These are phyloP conservation scores for Lacanobia oleracea DNA, from an alignment of 2,888 invertebrate species.

Conservation along the genomic window DNA sequence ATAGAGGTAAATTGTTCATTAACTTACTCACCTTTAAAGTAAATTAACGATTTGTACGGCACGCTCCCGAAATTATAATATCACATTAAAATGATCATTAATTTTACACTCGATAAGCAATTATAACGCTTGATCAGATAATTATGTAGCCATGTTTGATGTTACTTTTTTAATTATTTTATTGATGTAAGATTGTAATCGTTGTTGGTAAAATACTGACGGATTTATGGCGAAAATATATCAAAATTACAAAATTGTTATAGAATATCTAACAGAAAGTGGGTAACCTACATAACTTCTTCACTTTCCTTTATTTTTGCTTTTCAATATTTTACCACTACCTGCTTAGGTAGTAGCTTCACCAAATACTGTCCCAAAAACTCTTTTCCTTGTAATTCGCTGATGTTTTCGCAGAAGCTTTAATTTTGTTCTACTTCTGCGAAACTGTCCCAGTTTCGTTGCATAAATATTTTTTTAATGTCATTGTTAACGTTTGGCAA, in stretches of 20 bases:
- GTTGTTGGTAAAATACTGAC: not conserved
- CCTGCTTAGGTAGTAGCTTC: not conserved
- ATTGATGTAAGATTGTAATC: constrained; percentile 8
- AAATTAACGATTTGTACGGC: constrained; percentile 60
- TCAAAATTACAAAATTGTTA: too few relatives aligned
- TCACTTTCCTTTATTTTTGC: not conserved
- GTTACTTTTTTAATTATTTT: constrained; percentile 40
- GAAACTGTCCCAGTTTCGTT: constrained; percentile 38
- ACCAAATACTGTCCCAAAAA: not conserved
- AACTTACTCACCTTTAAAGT: constrained; percentile 53
- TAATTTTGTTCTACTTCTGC: constrained; percentile 40
- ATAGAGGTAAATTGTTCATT: constrained; percentile 44
- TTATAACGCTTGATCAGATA: constrained; percentile 71
- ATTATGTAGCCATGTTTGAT: constrained; percentile 64
- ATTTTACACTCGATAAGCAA: constrained; percentile 77
- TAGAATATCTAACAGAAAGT: too few relatives aligned
- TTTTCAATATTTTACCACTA: too few relatives aligned
- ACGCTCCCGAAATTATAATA: constrained; percentile 66
- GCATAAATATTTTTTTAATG: constrained; percentile 37
- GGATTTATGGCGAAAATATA: too few relatives aligned
- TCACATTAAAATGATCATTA: constrained; percentile 72
- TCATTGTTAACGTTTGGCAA: constrained; percentile 47
- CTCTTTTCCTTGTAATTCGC: constrained; percentile 18
- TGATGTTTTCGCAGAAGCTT: constrained; percentile 32
- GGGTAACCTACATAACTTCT: not conserved